Percentiles rank a stretch among this genome's conserved stretches.
Conservation (phyloP, 2,113 vertebrate genomes). For the Macquaria ambigua region DNA sequence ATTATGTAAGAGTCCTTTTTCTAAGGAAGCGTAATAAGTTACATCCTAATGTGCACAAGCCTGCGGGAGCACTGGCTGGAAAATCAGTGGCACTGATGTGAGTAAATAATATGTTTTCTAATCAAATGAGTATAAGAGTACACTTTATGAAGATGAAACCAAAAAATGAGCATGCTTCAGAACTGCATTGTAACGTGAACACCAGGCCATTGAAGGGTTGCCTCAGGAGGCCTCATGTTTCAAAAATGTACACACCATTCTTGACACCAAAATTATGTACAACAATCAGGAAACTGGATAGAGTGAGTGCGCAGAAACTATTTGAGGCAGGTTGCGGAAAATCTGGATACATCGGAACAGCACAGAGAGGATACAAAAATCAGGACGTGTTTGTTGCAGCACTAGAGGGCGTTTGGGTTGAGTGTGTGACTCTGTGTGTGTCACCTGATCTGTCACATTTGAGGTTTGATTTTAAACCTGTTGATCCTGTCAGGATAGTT, state of each 20-base stretch:
- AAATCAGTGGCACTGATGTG: constrained; percentile 23
- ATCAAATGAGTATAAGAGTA: background rate
- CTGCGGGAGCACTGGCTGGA: constrained; percentile 9
- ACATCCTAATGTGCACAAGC: background rate
- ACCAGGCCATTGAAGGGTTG: too few relatives aligned
- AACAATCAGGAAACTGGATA: background rate
- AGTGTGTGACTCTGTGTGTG: background rate
- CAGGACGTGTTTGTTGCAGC: background rate
- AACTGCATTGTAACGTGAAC: background rate
- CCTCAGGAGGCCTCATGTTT: too few relatives aligned
- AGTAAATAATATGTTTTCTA: constrained; percentile 9
- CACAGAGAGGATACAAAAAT: background rate
- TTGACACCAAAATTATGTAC: background rate
- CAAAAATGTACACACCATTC: too few relatives aligned
- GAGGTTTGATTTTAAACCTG: background rate
- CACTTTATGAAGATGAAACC: background rate
- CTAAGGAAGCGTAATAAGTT: background rate
- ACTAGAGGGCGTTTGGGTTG: background rate
- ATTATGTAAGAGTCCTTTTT: constrained; percentile 19
- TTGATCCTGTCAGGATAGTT: background rate
- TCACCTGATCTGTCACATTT: background rate
- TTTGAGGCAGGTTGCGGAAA: too few relatives aligned
- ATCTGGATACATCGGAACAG: background rate
- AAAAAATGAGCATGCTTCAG: background rate
- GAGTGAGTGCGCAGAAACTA: too few relatives aligned